These are phyloP conservation scores for Therioaphis trifolii DNA, from an alignment of 2,888 invertebrate genomes.

Conservation along the genomic window DNA sequence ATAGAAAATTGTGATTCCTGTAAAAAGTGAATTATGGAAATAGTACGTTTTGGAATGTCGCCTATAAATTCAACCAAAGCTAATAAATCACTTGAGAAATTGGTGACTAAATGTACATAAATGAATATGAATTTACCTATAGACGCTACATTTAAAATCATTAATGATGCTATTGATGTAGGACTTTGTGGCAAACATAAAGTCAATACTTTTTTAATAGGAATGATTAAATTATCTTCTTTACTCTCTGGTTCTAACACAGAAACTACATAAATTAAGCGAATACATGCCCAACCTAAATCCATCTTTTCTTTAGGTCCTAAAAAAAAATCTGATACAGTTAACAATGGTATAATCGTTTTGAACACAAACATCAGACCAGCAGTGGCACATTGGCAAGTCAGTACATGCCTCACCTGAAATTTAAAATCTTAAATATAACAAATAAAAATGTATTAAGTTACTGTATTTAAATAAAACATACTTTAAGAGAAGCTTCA, in stretches of 20 bases:
- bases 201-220: slow-evolving; percentile 45
- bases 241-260: slow-evolving; percentile 19
- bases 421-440: background rate
- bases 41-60: background rate
- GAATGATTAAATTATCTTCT: slow-evolving; percentile 1
- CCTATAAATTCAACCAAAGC: no score
- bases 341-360: slow-evolving; percentile 52
- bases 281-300: slow-evolving; percentile 55
- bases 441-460: background rate
- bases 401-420: slow-evolving; percentile 31
- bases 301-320: slow-evolving; percentile 55
- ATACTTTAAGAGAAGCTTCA: slow-evolving; percentile 46
- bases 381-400: slow-evolving; percentile 26
- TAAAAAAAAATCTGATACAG: slow-evolving; percentile 50
- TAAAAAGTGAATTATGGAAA: background rate
- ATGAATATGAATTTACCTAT: slow-evolving; percentile 46
- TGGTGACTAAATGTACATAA: no score
- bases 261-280: slow-evolving; percentile 45
- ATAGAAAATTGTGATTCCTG: background rate
- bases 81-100: no score
- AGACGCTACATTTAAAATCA: slow-evolving; percentile 49
- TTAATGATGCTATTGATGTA: slow-evolving; percentile 52
- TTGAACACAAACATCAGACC: slow-evolving; percentile 56
- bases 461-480: background rate
- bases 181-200: slow-evolving; percentile 48